Conservation (phyloP, 2,797 vertebrate genomes). For the Sparus aurata region DNA sequence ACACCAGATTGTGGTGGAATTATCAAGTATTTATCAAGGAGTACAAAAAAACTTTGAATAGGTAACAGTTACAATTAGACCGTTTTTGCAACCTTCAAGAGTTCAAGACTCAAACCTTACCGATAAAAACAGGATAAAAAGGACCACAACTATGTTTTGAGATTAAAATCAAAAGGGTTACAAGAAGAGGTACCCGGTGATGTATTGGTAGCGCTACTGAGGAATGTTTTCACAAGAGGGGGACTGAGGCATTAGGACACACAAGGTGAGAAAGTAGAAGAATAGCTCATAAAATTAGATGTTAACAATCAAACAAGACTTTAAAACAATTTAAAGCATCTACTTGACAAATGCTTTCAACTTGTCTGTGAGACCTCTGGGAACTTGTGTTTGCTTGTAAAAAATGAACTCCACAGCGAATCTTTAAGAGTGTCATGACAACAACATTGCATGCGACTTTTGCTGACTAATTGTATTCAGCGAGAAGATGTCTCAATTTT, state of each 20-base stretch:
- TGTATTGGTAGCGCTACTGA: neutral
- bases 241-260: no score
- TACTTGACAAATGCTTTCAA: neutral
- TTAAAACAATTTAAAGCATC: neutral
- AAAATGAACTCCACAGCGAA: neutral
- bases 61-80: no score
- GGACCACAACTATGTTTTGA: neutral
- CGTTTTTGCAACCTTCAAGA: no score
- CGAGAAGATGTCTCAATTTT: neutral
- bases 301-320: neutral
- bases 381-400: neutral
- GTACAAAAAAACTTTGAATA: no score
- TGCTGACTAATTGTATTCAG: constrained; percentile 15
- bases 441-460: neutral
- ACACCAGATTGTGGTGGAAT: no score
- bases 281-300: no score
- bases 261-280: no score
- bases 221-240: neutral
- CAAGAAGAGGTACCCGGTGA: neutral
- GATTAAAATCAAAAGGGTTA: neutral
- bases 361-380: neutral
- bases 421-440: constrained; percentile 4
- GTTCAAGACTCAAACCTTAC: no score
- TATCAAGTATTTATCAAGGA: no score
- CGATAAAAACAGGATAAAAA: neutral